Evolutionary conservation across 2,797 vertebrate species (phyloP), one percentile per base, ranked within the genome.

Genomic region (Hybognathus amarus): DNA sequence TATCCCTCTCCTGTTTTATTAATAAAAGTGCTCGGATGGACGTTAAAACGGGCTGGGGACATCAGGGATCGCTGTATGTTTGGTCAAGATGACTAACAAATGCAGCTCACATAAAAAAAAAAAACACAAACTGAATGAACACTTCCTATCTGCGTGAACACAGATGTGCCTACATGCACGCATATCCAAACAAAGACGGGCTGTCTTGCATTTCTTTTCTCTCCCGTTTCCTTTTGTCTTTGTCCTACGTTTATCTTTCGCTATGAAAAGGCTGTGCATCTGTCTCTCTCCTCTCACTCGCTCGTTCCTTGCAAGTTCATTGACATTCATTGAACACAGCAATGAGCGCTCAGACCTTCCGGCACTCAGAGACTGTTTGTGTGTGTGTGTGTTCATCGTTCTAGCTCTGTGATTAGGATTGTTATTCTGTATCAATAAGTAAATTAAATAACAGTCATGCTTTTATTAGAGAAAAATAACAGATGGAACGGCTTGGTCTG

Each of bases 271-370:
- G 78, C 86, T 79, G 83, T 80, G 80, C 77, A 87, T 82, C 74
- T 69, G 61, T 77, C 61, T 85, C 76, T 71, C 77, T 70, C 79
- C 61, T 85, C 67, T 84, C 63, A 54, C 30, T 69, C 79, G 33
- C 30, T 66, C 79, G 24, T 79, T 85, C 69, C 63, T 74, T 80
- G 79, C 85, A 76, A 89, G 85, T 87, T 89, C 89, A 90, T 89
- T 89, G 87, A 86, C 88, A 90, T 89, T 88, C 88, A 87, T 85
- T 89, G 87, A 88, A 88, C 87, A 83, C 79, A 79, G 80, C 84
- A 87, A 86, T 69, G 76, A 82, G 85, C 80, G 80, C 77, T 85
- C 78, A 87, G 83, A 87, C 85, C 87, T 90, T 89, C 83, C 73
- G 76, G 88, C 87, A 80, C 83, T 85, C 76, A 64, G 64, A 68